These are phyloP conservation scores for Oreonectes daqikongensis DNA, from an alignment of 2,797 vertebrate species.

Conservation along the genomic window DNA sequence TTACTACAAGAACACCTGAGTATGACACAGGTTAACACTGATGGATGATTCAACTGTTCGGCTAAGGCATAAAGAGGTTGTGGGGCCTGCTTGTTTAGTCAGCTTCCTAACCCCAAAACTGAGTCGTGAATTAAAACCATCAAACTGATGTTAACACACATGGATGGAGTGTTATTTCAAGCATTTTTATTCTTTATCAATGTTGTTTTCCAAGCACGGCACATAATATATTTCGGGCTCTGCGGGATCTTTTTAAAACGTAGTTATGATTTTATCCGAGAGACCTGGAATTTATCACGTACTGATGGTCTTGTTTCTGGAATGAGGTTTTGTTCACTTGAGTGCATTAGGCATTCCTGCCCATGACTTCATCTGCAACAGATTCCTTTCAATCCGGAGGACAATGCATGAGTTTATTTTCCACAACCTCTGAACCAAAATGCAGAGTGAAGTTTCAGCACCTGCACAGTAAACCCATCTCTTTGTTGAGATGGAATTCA, in stretches of 20 bases:
- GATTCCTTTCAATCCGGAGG: constrained; percentile 48
- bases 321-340: constrained; percentile 29
- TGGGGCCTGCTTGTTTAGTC: constrained; percentile 55
- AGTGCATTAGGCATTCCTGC: constrained; percentile 51
- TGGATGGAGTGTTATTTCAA: constrained; percentile 5
- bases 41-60: constrained; percentile 67
- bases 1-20: constrained; percentile 67
- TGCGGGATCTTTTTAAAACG: constrained; percentile 16
- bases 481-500: constrained; percentile 49
- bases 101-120: constrained; percentile 15
- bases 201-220: neutral
- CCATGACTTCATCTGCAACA: constrained; percentile 51
- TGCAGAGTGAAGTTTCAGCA: constrained; percentile 54
- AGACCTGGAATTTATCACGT: constrained; percentile 63
- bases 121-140: constrained; percentile 62
- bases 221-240: constrained; percentile 16
- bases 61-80: constrained; percentile 46
- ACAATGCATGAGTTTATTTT: constrained; percentile 48
- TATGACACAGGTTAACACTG: constrained; percentile 64
- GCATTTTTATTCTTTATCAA: constrained; percentile 30
- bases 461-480: constrained; percentile 53
- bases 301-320: constrained; percentile 29
- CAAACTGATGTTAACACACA: constrained; percentile 52
- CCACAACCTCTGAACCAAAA: constrained; percentile 43
- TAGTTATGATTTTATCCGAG: constrained; percentile 23